These are phyloP conservation scores for Pluvialis apricaria DNA, from an alignment of 2,113 vertebrate genomes.

Conservation along the genomic window DNA sequence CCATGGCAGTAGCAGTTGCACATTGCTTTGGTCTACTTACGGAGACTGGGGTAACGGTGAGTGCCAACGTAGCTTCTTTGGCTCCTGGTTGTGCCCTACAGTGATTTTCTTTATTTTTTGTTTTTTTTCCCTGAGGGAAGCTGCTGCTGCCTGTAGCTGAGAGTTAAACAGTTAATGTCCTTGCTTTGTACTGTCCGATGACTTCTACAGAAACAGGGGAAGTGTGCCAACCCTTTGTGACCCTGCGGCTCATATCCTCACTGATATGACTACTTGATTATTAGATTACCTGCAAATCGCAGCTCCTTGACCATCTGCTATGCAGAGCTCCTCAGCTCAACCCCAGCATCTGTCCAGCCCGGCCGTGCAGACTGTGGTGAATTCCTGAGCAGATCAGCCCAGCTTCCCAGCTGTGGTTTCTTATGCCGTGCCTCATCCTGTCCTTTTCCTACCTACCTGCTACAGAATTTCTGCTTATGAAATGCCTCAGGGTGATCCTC, in stretches of 20 bases:
- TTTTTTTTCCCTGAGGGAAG: neutral
- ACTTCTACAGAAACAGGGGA: neutral
- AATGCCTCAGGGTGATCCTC: neutral
- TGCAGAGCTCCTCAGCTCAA: neutral
- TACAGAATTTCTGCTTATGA: accelerated
- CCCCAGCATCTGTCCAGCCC: slow-evolving; percentile 4
- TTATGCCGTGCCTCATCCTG: neutral
- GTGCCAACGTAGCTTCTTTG: accelerated
- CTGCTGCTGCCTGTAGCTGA: neutral
- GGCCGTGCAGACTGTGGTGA: neutral
- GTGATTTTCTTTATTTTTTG: neutral
- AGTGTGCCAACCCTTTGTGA: neutral
- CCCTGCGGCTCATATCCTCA: neutral
- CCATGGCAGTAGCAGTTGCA: too few species aligned
- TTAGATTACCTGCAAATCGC: slow-evolving; percentile 49
- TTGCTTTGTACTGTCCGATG: neutral
- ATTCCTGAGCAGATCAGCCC: neutral
- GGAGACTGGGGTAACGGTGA: accelerated
- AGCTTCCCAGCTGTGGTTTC: neutral
- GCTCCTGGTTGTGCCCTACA: neutral
- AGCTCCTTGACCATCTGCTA: slow-evolving; percentile 55
- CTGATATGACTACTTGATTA: slow-evolving; percentile 20
- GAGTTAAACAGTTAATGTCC: neutral
- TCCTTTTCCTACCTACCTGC: neutral
- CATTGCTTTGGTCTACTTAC: accelerated